phyloP scores from a whole-genome alignment of 1,140 invertebrate genomes.

The Bradysia coprophila region DNA sequence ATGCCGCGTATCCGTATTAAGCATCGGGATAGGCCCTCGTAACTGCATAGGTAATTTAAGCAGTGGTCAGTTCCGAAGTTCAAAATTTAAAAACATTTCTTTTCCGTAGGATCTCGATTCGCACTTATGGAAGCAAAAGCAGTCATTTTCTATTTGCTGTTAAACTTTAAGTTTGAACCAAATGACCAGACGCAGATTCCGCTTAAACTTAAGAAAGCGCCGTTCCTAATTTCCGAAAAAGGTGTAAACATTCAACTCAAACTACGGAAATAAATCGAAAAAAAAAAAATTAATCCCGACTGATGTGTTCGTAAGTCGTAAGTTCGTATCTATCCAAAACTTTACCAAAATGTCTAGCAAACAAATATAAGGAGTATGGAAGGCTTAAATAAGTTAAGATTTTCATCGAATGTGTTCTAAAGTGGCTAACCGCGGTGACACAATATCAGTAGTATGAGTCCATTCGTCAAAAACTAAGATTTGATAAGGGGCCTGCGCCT shows the following conservation, averaged over 20 bases:
- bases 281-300: no score
- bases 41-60: constrained; percentile 32
- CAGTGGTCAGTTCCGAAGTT: background rate
- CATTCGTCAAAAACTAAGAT: no score
- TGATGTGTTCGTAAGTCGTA: no score
- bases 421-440: no score
- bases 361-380: no score
- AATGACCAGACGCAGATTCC: constrained; percentile 20
- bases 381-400: no score
- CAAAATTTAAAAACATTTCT: constrained; percentile 7
- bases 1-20: no score
- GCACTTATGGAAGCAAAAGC: constrained; percentile 25
- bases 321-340: no score
- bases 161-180: constrained; percentile 8
- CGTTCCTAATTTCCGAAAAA: constrained; percentile 10
- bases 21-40: constrained; percentile 40
- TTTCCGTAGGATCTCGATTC: constrained; percentile 24
- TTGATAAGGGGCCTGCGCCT: no score
- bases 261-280: constrained; percentile 6
- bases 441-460: no score
- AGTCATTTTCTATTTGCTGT: constrained; percentile 15
- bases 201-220: constrained; percentile 10
- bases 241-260: constrained; percentile 17
- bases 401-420: no score
- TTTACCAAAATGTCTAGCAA: no score